A percentile compares a stretch with the other conserved stretches of the same genome.
Evolutionary conservation across 2,888 invertebrate species (phyloP).

Genomic region (Octodonta nipae): DNA sequence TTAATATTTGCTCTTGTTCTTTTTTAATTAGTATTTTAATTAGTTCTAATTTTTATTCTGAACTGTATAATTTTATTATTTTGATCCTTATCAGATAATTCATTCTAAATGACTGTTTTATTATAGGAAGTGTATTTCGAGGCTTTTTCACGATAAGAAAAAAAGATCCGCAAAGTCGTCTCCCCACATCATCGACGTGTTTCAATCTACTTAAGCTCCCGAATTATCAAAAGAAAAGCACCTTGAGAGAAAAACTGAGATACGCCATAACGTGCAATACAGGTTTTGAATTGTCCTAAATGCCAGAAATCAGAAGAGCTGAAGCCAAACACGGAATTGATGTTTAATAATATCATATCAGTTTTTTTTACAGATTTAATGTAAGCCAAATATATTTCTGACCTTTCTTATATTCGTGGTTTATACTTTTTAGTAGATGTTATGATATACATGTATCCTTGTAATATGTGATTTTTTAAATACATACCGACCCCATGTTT

Average conservation of each 20-base stretch:
- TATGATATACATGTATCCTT: no score
- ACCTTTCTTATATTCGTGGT: no score
- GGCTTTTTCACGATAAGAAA: conserved; percentile 96
- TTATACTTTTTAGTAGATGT: no score
- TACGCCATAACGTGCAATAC: conserved; percentile 97
- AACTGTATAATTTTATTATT: no score
- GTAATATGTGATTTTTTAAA: no score
- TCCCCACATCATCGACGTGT: conserved; percentile 98
- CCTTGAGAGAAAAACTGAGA: conserved; percentile 84
- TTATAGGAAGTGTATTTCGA: conserved; percentile 80
- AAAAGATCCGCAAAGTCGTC: conserved; percentile 81
- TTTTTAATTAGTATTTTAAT: no score
- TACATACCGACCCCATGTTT: no score
- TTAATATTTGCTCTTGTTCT: no score
- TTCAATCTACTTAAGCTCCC: conserved; percentile 96
- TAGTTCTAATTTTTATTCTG: no score
- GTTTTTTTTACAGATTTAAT: conserved; percentile 10
- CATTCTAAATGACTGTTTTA: no score
- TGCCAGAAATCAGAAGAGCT: neutral
- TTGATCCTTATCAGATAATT: no score
- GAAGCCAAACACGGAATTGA: conserved; percentile 10
- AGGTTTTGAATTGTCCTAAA: conserved; percentile 94
- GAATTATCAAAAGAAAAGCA: conserved; percentile 93
- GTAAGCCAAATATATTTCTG: no score
- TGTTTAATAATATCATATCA: conserved; percentile 12